Evolutionary conservation across 2,797 vertebrate species (phyloP).

Genomic region (Chaunax sp.): DNA sequence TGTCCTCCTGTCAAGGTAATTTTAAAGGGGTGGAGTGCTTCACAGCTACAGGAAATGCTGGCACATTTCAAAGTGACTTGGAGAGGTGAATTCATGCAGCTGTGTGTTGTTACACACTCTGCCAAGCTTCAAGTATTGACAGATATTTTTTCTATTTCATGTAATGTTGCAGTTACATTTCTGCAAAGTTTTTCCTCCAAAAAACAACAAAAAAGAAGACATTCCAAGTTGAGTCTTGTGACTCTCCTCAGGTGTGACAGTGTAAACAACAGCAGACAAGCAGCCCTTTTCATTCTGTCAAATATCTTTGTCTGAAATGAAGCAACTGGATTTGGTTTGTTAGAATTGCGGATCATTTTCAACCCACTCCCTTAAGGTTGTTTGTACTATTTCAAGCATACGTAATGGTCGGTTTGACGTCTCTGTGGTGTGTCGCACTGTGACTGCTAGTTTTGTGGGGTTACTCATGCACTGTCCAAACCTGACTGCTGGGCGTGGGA

Average conservation of each 20-base stretch:
- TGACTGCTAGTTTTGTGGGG: constrained; percentile 68
- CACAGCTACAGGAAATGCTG: constrained; percentile 11
- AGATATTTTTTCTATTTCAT: neutral
- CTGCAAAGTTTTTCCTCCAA: neutral
- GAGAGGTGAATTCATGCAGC: constrained; percentile 18
- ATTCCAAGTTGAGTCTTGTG: neutral
- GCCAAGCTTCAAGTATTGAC: constrained; percentile 14
- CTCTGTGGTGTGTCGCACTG: constrained; percentile 51
- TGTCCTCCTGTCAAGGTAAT: neutral
- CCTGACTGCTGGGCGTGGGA: constrained; percentile 69
- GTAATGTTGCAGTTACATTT: neutral
- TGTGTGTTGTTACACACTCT: constrained; percentile 9
- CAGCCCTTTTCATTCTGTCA: constrained; percentile 21
- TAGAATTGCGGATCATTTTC: constrained; percentile 64
- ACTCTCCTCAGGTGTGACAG: constrained; percentile 38
- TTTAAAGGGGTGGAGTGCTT: neutral
- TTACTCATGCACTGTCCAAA: constrained; percentile 70
- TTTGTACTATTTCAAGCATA: constrained; percentile 68
- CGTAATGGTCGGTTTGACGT: constrained; percentile 69
- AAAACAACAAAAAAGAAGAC: neutral
- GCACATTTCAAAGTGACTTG: neutral
- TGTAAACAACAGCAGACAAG: constrained; percentile 43
- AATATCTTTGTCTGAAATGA: constrained; percentile 25
- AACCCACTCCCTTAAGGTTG: constrained; percentile 50
- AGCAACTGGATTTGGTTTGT: constrained; percentile 45